Percentiles rank a stretch among this genome's conserved stretches.
phyloP scores from a whole-genome alignment of 2,113 vertebrate genomes.

The Sinocyclocheilus grahami region DNA sequence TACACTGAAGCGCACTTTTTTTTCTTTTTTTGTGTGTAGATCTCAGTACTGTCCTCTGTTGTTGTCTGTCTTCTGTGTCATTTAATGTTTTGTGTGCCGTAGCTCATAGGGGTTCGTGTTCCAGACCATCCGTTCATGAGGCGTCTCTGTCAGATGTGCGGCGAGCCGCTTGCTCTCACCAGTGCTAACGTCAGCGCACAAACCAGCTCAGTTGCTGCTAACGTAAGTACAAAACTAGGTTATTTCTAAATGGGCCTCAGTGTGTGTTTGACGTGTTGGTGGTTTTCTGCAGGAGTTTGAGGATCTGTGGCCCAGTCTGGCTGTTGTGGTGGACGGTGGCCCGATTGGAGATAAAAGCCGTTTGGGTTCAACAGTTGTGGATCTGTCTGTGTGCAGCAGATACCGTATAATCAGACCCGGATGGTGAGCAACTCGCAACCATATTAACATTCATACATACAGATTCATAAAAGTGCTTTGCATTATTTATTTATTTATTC shows the following conservation, averaged over 20 bases:
- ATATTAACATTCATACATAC: not conserved
- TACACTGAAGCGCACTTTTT: too few relatives aligned
- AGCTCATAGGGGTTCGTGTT: conserved; percentile 94
- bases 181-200: conserved; percentile 90
- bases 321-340: conserved; percentile 88
- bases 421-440: conserved; percentile 78
- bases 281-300: conserved; percentile 83
- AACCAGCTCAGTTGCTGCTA: conserved; percentile 81
- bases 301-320: conserved; percentile 88
- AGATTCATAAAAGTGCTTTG: too few relatives aligned
- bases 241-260: not conserved
- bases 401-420: conserved; percentile 88
- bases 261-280: not conserved
- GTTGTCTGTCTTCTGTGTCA: not conserved
- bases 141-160: conserved; percentile 82
- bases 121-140: conserved; percentile 86
- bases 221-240: conserved; percentile 73
- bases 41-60: not conserved
- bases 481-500: too few relatives aligned
- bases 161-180: conserved; percentile 88
- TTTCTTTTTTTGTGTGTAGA: too few relatives aligned
- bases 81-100: not conserved
- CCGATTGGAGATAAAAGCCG: conserved; percentile 84
- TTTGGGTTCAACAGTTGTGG: conserved; percentile 91
- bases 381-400: conserved; percentile 83